Evolutionary conservation across 2,797 vertebrate genomes (phyloP).

Genomic region (Sebastes iracundus): DNA sequence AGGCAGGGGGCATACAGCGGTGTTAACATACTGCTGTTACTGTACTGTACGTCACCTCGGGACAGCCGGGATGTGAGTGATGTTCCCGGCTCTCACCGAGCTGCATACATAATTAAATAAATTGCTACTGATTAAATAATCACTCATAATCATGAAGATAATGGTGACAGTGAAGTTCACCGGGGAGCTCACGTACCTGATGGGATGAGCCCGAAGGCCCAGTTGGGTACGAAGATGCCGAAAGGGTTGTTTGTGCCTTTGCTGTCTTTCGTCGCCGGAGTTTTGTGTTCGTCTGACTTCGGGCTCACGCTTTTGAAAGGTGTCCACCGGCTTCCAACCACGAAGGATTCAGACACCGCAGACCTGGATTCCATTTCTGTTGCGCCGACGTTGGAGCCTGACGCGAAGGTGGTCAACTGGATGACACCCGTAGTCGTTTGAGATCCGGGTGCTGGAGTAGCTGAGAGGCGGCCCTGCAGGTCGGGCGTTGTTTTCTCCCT

Average conservation of each 20-base stretch:
- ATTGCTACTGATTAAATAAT: slow-evolving; percentile 52
- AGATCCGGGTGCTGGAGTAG: slow-evolving; percentile 30
- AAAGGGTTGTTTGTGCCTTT: slow-evolving; percentile 58
- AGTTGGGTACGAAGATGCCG: slow-evolving; percentile 58
- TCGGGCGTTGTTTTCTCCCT: slow-evolving; percentile 35
- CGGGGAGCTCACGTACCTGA: slow-evolving; percentile 74
- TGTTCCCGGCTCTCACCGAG: slow-evolving; percentile 13
- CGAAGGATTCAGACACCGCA: slow-evolving; percentile 74
- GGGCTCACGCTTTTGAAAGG: slow-evolving; percentile 43
- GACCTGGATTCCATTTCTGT: slow-evolving; percentile 76
- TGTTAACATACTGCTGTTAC: slow-evolving; percentile 5
- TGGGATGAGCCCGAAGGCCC: slow-evolving; percentile 66
- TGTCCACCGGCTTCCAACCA: slow-evolving; percentile 64
- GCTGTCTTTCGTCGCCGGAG: slow-evolving; percentile 29
- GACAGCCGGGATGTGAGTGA: slow-evolving; percentile 1
- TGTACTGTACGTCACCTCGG: slow-evolving; percentile 7
- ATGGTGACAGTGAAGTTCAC: slow-evolving; percentile 16
- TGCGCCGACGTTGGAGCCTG: slow-evolving; percentile 13
- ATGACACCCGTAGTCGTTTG: slow-evolving; percentile 16
- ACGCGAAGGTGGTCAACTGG: slow-evolving; percentile 40
- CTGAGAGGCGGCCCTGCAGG: slow-evolving; percentile 9
- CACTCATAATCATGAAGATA: slow-evolving; percentile 33
- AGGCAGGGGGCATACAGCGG: neutral
- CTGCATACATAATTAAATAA: slow-evolving; percentile 46
- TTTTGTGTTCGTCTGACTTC: slow-evolving; percentile 55